These are phyloP conservation scores for Cottoperca gobio DNA, from an alignment of 2,797 vertebrate species.

Conservation along the genomic window DNA sequence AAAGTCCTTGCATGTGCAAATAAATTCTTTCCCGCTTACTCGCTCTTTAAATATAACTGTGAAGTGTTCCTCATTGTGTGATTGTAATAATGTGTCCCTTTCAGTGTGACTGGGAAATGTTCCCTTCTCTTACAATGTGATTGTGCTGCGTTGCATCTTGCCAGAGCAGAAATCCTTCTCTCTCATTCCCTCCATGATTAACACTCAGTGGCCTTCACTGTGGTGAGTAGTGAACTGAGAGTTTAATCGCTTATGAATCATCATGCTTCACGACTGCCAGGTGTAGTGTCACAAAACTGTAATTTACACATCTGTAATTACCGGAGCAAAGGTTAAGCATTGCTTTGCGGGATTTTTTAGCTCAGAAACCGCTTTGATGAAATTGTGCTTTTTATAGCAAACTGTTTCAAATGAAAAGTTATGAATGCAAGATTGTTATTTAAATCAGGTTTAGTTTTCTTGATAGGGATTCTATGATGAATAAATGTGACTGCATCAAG, in stretches of 20 bases:
- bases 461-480: not conserved
- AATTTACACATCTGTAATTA: constrained; percentile 30
- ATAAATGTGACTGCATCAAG: not conserved
- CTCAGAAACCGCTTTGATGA: not conserved
- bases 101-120: not conserved
- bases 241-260: constrained; percentile 23
- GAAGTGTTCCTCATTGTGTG: constrained; percentile 17
- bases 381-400: not conserved
- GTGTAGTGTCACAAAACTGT: constrained; percentile 30
- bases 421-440: not conserved
- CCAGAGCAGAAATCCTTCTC: not conserved
- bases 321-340: not conserved
- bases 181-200: constrained; percentile 15
- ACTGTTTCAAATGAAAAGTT: no score
- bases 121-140: not conserved
- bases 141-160: not conserved
- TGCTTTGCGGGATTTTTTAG: not conserved
- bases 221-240: constrained; percentile 10
- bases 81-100: not conserved
- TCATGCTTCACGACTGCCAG: constrained; percentile 7
- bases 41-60: not conserved
- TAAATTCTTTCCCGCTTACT: not conserved
- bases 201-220: not conserved
- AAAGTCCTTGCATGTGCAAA: constrained; percentile 23
- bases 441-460: not conserved